Conservation (phyloP, 2,113 vertebrate species). For the Rhinopomastus cyanomelas region DNA sequence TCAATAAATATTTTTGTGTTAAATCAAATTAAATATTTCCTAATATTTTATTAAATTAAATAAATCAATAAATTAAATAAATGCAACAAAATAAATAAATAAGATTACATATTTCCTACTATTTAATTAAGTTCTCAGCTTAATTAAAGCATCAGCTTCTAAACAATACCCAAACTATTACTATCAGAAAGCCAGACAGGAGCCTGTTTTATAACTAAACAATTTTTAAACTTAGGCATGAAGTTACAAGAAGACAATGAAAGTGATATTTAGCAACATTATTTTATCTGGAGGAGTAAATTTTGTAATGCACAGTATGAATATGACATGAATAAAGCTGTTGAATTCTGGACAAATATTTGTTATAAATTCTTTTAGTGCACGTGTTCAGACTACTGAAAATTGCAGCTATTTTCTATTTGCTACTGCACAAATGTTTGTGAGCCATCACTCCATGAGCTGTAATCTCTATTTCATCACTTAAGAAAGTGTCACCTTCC, state of each 20-base stretch:
- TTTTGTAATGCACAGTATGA: neutral
- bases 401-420: neutral
- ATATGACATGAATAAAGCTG: neutral
- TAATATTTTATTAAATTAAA: too few relatives aligned
- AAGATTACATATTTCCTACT: neutral
- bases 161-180: neutral
- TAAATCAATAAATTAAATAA: too few relatives aligned
- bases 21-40: neutral
- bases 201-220: neutral
- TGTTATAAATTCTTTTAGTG: neutral
- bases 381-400: neutral
- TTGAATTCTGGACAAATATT: neutral
- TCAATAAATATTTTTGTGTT: neutral
- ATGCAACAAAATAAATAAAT: too few relatives aligned
- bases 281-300: neutral
- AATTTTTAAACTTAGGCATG: fast-evolving
- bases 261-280: neutral
- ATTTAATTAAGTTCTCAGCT: neutral
- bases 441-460: neutral
- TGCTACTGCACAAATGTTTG: neutral
- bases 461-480: neutral
- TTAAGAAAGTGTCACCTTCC: neutral
- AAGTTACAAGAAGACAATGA: neutral
- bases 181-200: neutral
- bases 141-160: neutral